A percentile compares a stretch with the other conserved stretches of the same genome.
Conservation (phyloP, 2,797 vertebrate genomes). For the Danio aesculapii region DNA sequence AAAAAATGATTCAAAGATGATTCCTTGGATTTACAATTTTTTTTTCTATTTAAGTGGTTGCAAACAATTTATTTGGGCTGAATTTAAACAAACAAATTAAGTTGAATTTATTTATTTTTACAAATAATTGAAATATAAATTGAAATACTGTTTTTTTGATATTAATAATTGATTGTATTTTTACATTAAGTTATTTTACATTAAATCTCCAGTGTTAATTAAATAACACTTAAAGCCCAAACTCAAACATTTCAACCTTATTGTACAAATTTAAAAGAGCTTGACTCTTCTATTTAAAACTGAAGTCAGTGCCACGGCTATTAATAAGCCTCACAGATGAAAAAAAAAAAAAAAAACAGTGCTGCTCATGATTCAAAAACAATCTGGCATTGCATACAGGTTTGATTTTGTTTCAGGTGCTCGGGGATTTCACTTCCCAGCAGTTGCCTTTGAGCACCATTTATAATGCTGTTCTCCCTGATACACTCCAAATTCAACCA, state of each 20-base stretch:
- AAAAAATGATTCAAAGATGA: no score
- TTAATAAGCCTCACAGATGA: background rate
- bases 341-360: background rate
- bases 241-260: background rate
- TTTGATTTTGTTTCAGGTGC: constrained; percentile 26
- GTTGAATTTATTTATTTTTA: no score
- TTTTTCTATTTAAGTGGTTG: no score
- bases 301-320: background rate
- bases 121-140: no score
- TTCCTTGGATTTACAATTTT: no score
- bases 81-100: no score
- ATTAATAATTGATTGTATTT: no score
- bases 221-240: background rate
- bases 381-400: constrained; percentile 18
- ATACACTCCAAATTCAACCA: constrained; percentile 14
- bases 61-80: no score
- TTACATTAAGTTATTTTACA: no score
- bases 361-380: constrained; percentile 25
- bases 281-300: background rate
- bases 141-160: no score
- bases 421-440: constrained; percentile 28
- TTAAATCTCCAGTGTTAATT: no score
- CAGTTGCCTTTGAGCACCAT: constrained; percentile 34
- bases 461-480: constrained; percentile 22
- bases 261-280: background rate